Base-by-base conservation (phyloP, 2,113 vertebrate genomes). In the Centropristis striata region DNA sequence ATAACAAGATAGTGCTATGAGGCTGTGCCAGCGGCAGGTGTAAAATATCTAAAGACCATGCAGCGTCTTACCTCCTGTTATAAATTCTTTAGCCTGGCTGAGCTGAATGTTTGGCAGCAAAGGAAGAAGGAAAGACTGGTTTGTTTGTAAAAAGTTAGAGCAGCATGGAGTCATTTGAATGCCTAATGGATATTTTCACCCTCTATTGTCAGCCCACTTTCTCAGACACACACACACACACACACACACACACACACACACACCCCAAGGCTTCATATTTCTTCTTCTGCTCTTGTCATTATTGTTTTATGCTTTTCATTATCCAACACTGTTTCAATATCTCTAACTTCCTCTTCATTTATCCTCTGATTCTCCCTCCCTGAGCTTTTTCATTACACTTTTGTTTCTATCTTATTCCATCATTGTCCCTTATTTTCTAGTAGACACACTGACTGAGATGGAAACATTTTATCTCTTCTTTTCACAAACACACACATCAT, bases 271-370 rank as follows among this genome's bases (percentile, higher is more conserved):
- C 50, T 75, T 79, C 61, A 27, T 81, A 55, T 55, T 41, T 39
- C 14, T 68, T 57, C 37, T 74, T 49, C 61, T 64, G 61, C 8
- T 68, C 51, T 71, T 75, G 54, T 69, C 37, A 50, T 51, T 23
- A 57, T 51, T 69, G 20, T 59, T 10, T 80, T 49, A 12, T 20
- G 42, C 71, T 63, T 65, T 72, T 41, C 75, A 77, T 71, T 67
- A 49, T 59, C 47, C 36, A 20, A 20, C 47, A 50, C 25, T 64
- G 37, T 75, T 73, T 83, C 18, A 81, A 16, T 87, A 67, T 75
- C 41, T 47, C 42, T 14, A 61, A 49, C 50, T 84, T 81, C 58
- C 55, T 70, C 46, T 73, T 65, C 37, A 72, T 76, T 75, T 66
- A 51, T 39, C 20, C 8, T 60, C 23, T 53, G 41, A 41, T 61